These are phyloP conservation scores for Nephila pilipes DNA, from an alignment of 1,140 invertebrate genomes.

Conservation along the genomic window DNA sequence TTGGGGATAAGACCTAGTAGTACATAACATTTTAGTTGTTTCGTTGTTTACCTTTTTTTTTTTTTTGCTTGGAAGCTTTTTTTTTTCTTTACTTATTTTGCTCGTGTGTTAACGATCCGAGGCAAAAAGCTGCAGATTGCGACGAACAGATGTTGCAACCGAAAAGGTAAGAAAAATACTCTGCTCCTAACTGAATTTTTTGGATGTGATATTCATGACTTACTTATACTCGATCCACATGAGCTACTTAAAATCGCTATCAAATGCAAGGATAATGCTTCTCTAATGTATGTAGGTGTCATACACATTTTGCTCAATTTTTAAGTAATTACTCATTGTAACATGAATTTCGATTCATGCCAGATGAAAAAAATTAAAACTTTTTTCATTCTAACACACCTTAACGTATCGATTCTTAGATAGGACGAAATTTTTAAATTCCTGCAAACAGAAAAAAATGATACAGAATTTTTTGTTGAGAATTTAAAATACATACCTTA, in stretches of 20 bases:
- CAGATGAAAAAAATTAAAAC: no score
- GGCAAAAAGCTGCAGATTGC: slow-evolving; percentile 57
- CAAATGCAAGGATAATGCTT: not conserved
- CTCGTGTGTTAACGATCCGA: slow-evolving; percentile 57
- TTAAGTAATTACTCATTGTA: no score
- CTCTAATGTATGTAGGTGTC: not conserved
- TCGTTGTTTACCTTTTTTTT: slow-evolving; percentile 25
- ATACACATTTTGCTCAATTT: not conserved
- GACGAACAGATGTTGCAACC: slow-evolving; percentile 59
- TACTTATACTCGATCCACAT: not conserved
- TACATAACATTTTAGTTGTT: slow-evolving; percentile 68
- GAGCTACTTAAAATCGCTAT: not conserved
- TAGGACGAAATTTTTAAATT: no score
- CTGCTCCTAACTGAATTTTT: slow-evolving; percentile 23
- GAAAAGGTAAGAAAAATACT: slow-evolving; percentile 49
- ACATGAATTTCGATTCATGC: no score
- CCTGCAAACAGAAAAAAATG: no score
- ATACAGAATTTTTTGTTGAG: no score
- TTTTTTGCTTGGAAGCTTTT: not conserved
- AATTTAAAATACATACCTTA: no score
- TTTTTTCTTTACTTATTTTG: slow-evolving; percentile 13
- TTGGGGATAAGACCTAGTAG: slow-evolving; percentile 59
- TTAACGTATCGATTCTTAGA: no score
- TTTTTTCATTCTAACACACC: no score
- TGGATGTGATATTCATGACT: slow-evolving; percentile 30